Evolutionary conservation across 2,888 invertebrate genomes (phyloP).

Genomic region (Microctonus hyperodae): DNA sequence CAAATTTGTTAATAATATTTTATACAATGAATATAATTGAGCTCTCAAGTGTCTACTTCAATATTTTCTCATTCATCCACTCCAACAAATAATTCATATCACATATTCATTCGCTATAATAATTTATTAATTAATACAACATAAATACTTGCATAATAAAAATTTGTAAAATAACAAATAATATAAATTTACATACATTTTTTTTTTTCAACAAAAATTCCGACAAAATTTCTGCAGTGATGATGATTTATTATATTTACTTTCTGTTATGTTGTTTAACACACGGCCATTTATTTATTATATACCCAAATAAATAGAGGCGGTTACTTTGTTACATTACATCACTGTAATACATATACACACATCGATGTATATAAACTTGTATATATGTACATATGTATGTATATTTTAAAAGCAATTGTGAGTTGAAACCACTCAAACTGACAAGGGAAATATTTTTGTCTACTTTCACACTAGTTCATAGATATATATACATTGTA

Average conservation of each 20-base stretch:
- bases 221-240: not conserved
- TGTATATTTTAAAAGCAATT: not conserved
- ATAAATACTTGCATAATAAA: too few species aligned
- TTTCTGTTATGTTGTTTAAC: not conserved
- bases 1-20: too few species aligned
- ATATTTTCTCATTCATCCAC: too few species aligned
- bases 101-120: too few species aligned
- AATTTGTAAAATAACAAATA: too few species aligned
- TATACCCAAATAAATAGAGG: constrained; percentile 21
- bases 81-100: too few species aligned
- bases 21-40: too few species aligned
- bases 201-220: too few species aligned
- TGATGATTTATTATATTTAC: constrained; percentile 1
- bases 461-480: constrained; percentile 12
- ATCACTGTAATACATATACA: not conserved
- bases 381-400: not conserved
- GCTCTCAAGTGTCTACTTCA: too few species aligned
- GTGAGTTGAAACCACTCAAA: not conserved
- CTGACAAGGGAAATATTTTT: constrained; percentile 27
- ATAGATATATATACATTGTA: not conserved
- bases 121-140: too few species aligned
- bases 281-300: constrained; percentile 14
- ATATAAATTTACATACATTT: too few species aligned
- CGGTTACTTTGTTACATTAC: constrained; percentile 2
- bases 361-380: not conserved